A percentile compares a stretch with the other conserved stretches of the same genome.
phyloP scores from a whole-genome alignment of 2,113 vertebrate genomes.

The Anseranas semipalmata region DNA sequence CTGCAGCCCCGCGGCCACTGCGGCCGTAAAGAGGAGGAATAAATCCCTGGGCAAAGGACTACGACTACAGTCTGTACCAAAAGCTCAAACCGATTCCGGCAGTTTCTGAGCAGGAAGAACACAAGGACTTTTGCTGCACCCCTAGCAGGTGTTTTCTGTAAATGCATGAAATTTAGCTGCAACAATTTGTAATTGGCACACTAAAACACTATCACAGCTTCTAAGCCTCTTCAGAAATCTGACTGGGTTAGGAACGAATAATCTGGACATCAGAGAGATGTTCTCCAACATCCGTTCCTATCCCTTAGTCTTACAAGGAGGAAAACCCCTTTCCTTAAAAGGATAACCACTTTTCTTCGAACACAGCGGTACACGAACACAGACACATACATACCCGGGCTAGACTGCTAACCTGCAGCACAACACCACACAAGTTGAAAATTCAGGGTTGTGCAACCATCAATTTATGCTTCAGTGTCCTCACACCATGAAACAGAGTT shows the following conservation, averaged over 20 bases:
- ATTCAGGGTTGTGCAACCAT: neutral
- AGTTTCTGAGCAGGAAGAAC: neutral
- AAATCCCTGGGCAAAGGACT: neutral
- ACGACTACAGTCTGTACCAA: neutral
- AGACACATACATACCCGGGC: neutral
- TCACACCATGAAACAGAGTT: neutral
- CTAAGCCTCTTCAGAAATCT: neutral
- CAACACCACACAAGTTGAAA: neutral
- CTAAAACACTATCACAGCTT: neutral
- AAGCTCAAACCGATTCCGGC: neutral
- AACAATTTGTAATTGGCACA: neutral
- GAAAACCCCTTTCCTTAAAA: neutral
- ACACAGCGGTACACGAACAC: neutral
- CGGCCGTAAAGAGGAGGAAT: neutral
- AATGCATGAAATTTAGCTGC: neutral
- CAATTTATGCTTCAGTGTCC: neutral
- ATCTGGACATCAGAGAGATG: neutral
- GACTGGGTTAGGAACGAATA: neutral
- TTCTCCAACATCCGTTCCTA: neutral
- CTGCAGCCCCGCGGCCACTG: rapidly evolving
- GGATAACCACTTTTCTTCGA: neutral
- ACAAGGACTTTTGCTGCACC: neutral
- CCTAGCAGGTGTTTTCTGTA: neutral
- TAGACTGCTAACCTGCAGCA: neutral
- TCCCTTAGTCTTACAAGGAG: neutral